Conservation (phyloP, 2,888 invertebrate genomes). For the Eurytoma californica region DNA sequence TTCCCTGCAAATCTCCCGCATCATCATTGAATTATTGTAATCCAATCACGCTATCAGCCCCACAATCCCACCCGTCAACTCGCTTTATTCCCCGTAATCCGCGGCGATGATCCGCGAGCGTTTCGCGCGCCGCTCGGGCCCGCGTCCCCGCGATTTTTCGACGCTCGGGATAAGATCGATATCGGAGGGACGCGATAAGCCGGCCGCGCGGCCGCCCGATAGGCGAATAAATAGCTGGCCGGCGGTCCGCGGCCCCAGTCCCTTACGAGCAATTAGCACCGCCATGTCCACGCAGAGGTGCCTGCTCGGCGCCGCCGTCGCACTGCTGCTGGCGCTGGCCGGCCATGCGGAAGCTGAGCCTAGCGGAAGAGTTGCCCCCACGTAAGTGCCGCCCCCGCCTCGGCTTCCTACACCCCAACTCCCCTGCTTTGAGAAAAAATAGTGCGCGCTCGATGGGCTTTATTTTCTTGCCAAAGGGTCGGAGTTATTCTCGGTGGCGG, state of each 20-base stretch:
- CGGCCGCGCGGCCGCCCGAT: too few relatives aligned
- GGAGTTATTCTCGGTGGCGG: too few relatives aligned
- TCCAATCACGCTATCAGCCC: too few relatives aligned
- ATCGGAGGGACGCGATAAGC: slow-evolving; percentile 10
- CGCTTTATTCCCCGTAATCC: neutral
- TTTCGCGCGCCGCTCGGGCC: too few relatives aligned
- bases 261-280: slow-evolving; percentile 2
- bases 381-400: neutral
- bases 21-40: too few relatives aligned
- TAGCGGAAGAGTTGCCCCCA: neutral
- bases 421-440: neutral
- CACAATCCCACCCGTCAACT: too few relatives aligned
- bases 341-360: neutral
- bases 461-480: too few relatives aligned
- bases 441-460: too few relatives aligned
- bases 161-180: neutral
- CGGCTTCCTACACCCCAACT: too few relatives aligned
- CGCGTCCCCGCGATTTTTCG: too few relatives aligned
- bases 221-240: slow-evolving; percentile 28
- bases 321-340: neutral
- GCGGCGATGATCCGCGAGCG: too few relatives aligned
- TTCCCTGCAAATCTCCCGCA: too few relatives aligned
- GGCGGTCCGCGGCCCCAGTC: neutral
- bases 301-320: neutral
- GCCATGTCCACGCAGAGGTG: slow-evolving; percentile 16